These are phyloP conservation scores for Ganaspis sp. DNA, from an alignment of 1,140 invertebrate species.

Conservation along the genomic window DNA sequence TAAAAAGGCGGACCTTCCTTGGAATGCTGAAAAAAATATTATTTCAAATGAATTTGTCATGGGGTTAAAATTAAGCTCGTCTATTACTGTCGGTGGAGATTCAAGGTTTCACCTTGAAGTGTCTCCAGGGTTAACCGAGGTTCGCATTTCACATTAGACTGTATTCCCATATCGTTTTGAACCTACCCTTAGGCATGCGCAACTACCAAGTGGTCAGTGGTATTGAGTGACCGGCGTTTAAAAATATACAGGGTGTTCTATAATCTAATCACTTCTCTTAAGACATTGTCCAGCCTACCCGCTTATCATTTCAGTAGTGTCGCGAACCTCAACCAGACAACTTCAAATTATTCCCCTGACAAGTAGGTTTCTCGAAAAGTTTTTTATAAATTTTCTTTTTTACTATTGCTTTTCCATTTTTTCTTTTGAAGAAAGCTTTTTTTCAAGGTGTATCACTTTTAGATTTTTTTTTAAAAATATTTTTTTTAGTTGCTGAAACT, in stretches of 20 bases:
- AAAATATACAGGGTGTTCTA: slow-evolving; percentile 63
- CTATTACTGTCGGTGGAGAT: not conserved
- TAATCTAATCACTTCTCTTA: slow-evolving; percentile 63
- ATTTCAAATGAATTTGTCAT: not conserved
- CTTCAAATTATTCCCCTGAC: not conserved
- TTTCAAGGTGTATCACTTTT: too few relatives aligned
- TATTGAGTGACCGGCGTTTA: slow-evolving; percentile 71
- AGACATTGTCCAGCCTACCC: slow-evolving; percentile 67
- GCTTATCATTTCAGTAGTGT: slow-evolving; percentile 56
- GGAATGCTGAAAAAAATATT: too few relatives aligned
- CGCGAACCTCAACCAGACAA: slow-evolving; percentile 44
- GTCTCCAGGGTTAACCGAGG: slow-evolving; percentile 35
- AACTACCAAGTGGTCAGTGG: slow-evolving; percentile 66
- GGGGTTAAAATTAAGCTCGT: not conserved
- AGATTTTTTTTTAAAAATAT: too few relatives aligned
- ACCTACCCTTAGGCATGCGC: slow-evolving; percentile 65
- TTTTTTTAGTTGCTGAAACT: too few relatives aligned
- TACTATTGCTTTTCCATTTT: too few relatives aligned
- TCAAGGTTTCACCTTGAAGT: slow-evolving; percentile 58
- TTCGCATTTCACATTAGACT: not conserved
- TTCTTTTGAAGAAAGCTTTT: too few relatives aligned
- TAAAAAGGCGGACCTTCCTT: too few relatives aligned
- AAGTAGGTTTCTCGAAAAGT: not conserved
- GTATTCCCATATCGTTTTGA: not conserved
- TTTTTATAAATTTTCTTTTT: not conserved